Base-by-base conservation (phyloP, 2,888 invertebrate genomes). In the Chaetogeoica ovagalla region DNA sequence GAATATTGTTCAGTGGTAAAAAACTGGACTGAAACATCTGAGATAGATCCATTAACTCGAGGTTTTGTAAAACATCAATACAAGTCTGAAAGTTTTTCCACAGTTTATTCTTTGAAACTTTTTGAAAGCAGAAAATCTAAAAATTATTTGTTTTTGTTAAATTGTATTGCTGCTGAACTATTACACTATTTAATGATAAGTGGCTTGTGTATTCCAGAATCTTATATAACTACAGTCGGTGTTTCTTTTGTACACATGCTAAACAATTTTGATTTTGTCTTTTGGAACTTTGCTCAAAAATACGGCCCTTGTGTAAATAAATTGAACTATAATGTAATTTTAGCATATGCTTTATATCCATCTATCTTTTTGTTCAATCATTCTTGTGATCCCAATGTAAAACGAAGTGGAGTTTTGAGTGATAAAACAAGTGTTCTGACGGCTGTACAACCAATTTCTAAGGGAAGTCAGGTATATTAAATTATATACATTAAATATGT, bases 381-480 rank as follows among this genome's bases (percentile, higher is more conserved):
- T 52, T 73, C 73, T 30, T 73, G 73, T 62, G 62, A 62, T 52
- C 62, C 73, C 30, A 73, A 73, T 30, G n/a, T 73, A n/a, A 48
- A 9, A 15, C 13, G 15, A 0, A 62, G 62, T 73, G 73, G 73
- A 52, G 6, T 30, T 7, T 30, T 73, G 17, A n/a, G 19, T 30
- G 52, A 37, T 4, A 52, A 30, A 30, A 43, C 17, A 11, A 73
- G n/a, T 30, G 62, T 62, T 52, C 19, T 73, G 30, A 73, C n/a
- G 52, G 73, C 62, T 7, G 43, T 52, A 30, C 73, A 73, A 62
- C 73, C 62, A 30, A 73, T 73, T 37, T 52, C 62, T 5, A 73
- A 63, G 62, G 73, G 73, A 73, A 52, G 21, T 63, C 62, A 73
- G 63, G 73, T 73, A 13, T 55, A 72, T 9, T n/a, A n/a, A n/a